Evolutionary conservation across 2,797 vertebrate species (phyloP), one percentile per base, ranked within the genome.

Genomic region (Ataeniobius toweri): DNA sequence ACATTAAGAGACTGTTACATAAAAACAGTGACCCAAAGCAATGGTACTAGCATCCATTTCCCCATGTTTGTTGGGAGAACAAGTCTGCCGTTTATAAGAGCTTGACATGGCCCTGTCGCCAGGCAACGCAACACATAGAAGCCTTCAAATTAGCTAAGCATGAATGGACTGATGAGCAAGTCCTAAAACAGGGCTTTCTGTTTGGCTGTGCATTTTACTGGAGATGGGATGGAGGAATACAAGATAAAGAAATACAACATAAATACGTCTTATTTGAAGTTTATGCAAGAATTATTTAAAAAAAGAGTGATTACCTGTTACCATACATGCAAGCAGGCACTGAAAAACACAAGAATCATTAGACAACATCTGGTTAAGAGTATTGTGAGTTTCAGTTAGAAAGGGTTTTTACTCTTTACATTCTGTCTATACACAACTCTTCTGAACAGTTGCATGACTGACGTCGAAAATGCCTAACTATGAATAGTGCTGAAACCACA

Each of bases 81-180:
- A 85, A 85, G 76, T 84, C 80, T 81, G 31, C 72, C 73, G 76
- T 89, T 89, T 90, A 65, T 76, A 80, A 85, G 81, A 81, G 86
- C 86, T 85, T 76, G 81, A 88, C 83, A 86, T 83, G 73, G 78
- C 76, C 61, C 67, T 28, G 89, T 92, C 24, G 76, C 89, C 88
- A 85, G 80, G 91, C 85, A 90, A 92, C 90, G 56, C 80, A 67
- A 80, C 75, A 83, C 76, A 81, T 79, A 82, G 67, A 88, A 81
- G 75, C 80, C 77, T 80, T 78, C 12, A 58, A 87, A 89, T 92
- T 90, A 93, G 86, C 84, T 68, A 76, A 86, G 87, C 89, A 68
- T 88, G 83, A 90, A 87, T 75, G 79, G 79, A 77, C 79, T 85
- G 82, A 91, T 85, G 85, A 91, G 84, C 48, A 16, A 79, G 72